Evolutionary conservation across 1,140 invertebrate genomes (phyloP).

Genomic region (Coenobita brevimanus): DNA sequence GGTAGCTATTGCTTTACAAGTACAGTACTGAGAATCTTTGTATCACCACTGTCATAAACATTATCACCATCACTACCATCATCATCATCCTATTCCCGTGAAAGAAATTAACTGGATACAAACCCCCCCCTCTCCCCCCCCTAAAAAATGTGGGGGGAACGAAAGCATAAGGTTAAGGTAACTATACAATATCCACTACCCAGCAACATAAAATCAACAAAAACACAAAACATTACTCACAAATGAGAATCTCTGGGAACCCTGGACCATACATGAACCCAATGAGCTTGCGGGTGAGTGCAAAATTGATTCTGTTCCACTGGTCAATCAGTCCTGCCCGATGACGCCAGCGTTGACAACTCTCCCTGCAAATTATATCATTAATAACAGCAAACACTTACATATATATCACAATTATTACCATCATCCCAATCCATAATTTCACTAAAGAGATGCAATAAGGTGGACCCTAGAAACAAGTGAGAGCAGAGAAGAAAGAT

Average conservation of each 20-base stretch:
- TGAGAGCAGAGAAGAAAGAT: too few relatives aligned
- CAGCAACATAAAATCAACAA: background rate
- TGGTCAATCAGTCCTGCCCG: slow-evolving; percentile 92
- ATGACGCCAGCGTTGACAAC: slow-evolving; percentile 94
- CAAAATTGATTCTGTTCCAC: slow-evolving; percentile 95
- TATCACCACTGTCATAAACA: too few relatives aligned
- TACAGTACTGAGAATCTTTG: too few relatives aligned
- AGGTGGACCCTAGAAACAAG: too few relatives aligned
- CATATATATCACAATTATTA: background rate
- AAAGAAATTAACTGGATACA: too few relatives aligned
- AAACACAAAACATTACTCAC: slow-evolving; percentile 73
- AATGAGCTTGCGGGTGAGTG: slow-evolving; percentile 87
- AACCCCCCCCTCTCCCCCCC: too few relatives aligned
- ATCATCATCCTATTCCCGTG: too few relatives aligned
- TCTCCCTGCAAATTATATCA: slow-evolving; percentile 78
- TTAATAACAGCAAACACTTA: background rate
- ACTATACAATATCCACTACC: background rate
- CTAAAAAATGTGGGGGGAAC: slow-evolving; percentile 79
- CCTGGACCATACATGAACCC: slow-evolving; percentile 91
- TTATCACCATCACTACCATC: too few relatives aligned
- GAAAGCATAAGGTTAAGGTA: slow-evolving; percentile 37
- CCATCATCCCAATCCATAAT: too few relatives aligned
- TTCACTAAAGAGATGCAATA: too few relatives aligned
- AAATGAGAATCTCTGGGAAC: slow-evolving; percentile 89
- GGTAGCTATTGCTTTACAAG: too few relatives aligned